phyloP scores from a whole-genome alignment of 2,888 invertebrate genomes.

The Julus scanicus region DNA sequence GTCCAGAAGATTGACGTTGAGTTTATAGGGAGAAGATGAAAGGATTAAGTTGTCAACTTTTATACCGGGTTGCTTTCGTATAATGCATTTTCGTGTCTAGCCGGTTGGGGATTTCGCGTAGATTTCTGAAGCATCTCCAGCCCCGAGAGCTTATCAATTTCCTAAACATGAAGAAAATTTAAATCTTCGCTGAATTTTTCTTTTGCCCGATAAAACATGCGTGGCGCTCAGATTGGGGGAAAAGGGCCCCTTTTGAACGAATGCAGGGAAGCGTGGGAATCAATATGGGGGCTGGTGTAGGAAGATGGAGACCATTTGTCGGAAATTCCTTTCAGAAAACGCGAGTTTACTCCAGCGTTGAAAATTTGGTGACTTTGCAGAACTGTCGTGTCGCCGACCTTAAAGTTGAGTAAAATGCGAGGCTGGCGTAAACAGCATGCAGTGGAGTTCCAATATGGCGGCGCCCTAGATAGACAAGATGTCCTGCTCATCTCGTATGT shows the following conservation, averaged over 20 bases:
- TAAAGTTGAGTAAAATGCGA: neutral
- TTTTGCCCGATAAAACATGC: neutral
- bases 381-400: neutral
- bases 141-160: conserved; percentile 33
- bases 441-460: neutral
- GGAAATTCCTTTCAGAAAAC: neutral
- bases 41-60: conserved; percentile 48
- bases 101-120: neutral
- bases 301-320: neutral
- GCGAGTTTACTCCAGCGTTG: neutral
- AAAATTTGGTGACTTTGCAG: neutral
- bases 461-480: no score
- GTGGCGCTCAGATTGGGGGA: neutral
- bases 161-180: neutral
- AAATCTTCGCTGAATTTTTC: conserved; percentile 1
- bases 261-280: neutral
- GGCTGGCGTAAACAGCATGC: neutral
- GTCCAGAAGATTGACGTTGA: conserved; percentile 47
- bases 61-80: neutral
- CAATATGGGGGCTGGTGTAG: no score
- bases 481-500: no score
- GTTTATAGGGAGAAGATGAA: conserved; percentile 40
- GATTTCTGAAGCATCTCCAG: neutral
- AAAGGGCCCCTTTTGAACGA: neutral
- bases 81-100: conserved; percentile 28